Conservation (phyloP, 1,140 invertebrate species). For the Bombus cullumanus region DNA sequence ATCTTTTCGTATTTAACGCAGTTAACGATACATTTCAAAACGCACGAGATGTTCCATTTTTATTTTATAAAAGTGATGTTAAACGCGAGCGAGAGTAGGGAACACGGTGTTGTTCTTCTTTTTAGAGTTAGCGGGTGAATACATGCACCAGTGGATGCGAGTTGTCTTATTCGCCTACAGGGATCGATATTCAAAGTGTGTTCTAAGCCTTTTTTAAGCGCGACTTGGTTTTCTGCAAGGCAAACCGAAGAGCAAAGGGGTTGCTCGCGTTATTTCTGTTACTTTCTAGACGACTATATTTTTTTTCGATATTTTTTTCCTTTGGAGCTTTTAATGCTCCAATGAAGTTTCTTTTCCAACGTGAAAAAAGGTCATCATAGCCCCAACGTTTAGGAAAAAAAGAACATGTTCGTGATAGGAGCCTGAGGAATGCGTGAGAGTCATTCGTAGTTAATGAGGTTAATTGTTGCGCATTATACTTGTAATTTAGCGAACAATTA, state of each 20-base stretch:
- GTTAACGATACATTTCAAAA: conserved; percentile 2
- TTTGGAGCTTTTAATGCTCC: neutral
- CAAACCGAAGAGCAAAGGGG: conserved; percentile 61
- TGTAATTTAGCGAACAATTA: neutral
- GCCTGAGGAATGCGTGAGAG: conserved; percentile 55
- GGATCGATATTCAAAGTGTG: conserved; percentile 70
- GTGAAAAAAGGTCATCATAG: conserved; percentile 35
- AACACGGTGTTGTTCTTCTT: conserved; percentile 50
- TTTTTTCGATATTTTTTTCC: conserved; percentile 24
- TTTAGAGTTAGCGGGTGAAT: conserved; percentile 51
- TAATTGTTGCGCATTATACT: conserved; percentile 12
- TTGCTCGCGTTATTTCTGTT: conserved; percentile 53
- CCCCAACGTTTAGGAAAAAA: conserved; percentile 54
- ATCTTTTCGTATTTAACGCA: conserved; percentile 30
- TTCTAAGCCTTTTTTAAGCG: conserved; percentile 73
- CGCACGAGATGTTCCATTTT: conserved; percentile 49
- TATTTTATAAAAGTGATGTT: conserved; percentile 36
- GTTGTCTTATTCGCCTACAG: conserved; percentile 64
- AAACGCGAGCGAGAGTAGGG: conserved; percentile 41
- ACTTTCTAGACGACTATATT: conserved; percentile 40
- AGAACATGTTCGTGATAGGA: conserved; percentile 52
- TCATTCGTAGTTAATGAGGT: conserved; percentile 25
- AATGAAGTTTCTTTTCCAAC: conserved; percentile 35
- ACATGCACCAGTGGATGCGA: conserved; percentile 39
- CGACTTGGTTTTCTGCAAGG: conserved; percentile 66